Evolutionary conservation across 2,888 invertebrate species (phyloP), one percentile per base, ranked within the genome.

Genomic region (Rhorus exstirpatorius): DNA sequence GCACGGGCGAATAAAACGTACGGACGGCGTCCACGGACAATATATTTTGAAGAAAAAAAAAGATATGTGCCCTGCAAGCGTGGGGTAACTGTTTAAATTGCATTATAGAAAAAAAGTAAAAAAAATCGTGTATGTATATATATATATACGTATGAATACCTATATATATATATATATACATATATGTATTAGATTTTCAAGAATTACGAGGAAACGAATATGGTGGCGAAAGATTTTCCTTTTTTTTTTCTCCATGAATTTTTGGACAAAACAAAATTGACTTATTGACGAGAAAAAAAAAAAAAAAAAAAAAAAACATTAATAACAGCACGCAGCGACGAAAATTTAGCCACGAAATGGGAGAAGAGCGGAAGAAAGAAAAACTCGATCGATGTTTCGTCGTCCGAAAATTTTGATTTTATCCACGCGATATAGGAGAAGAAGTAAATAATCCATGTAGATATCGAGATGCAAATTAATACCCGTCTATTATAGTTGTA

Each of bases 51-150:
- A 31, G 6, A 55, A 83, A 78, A 46, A 70, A 72, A 78, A 61
- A 76, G 60, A 85, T 83, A 80, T 84, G 80, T 71, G 63, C 53
- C 65, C 61, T 65, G 53, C 80, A 81, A 81, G 85, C 88, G 90
- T 88, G 89, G 89, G 87, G 87, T 90, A 88, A 89, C 84, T 88
- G 84, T 87, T 83, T 86, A 87, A 86, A 86, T 86, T 89, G 89
- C 86, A 88, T 87, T 90, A 89, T 89, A 89, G 84, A 84, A 86
- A 86, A 58, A 60, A 53, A 46, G 53, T 81, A 63, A 74, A 76
- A 77, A 68, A 77, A 4, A 78, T 63, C 67, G 46, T 75, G 21
- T 55, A 78, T 60, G 70, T 80, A 75, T 65, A 78, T 77, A 67
- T 51, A 51, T 86, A 86, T 72, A 87, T 85, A 85, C 79, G 78